Conservation (phyloP, 2,797 vertebrate genomes). For the Lepidocolaptes lacrymiger region DNA sequence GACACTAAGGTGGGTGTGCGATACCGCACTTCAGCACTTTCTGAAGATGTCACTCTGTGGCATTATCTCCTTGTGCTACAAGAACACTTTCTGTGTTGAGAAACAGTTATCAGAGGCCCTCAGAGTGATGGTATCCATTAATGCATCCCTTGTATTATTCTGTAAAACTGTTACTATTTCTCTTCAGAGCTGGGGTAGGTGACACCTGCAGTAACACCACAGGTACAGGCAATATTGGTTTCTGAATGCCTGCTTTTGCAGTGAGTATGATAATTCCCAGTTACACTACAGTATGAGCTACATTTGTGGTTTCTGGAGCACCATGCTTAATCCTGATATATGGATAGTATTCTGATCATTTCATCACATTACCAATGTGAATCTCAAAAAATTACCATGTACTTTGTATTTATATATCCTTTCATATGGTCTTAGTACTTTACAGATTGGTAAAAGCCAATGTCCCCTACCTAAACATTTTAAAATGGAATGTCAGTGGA, state of each 20-base stretch:
- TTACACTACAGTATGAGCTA: neutral
- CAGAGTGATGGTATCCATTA: neutral
- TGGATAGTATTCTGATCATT: neutral
- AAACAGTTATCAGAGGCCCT: neutral
- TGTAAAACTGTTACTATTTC: neutral
- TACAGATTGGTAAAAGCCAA: neutral
- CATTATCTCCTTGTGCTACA: neutral
- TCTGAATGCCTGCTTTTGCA: neutral
- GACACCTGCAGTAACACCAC: neutral
- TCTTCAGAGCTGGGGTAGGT: neutral
- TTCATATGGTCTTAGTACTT: neutral
- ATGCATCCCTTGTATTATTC: neutral
- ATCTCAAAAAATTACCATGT: neutral
- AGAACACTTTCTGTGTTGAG: neutral
- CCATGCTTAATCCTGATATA: neutral
- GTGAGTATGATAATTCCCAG: neutral
- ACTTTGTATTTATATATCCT: neutral
- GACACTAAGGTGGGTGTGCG: neutral
- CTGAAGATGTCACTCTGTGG: neutral
- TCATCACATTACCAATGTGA: neutral
- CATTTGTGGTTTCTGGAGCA: neutral
- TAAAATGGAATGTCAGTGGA: neutral
- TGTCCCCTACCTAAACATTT: neutral
- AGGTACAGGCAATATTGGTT: neutral
- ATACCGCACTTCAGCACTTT: neutral